Base-by-base conservation (phyloP, 2,113 vertebrate genomes). In the Baryphthengus martii region DNA sequence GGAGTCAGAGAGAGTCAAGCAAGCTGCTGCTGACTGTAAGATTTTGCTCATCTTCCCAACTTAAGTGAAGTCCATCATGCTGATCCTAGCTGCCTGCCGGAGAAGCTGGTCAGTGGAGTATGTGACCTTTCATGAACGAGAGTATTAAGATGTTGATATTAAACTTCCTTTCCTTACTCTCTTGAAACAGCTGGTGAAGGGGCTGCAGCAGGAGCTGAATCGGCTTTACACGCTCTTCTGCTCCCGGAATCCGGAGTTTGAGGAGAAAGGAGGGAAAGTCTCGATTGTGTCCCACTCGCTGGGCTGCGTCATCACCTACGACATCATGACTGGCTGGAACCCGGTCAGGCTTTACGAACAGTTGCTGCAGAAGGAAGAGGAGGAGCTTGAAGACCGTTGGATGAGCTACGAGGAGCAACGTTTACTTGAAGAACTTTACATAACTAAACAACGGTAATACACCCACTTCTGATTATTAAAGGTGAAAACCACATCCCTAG, bases 301-400 rank as follows among this genome's bases (percentile, higher is more conserved):
- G 83, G 99, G 99, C 75, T 99, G 99, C 29, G 99, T 99, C 89
- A 99, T 99, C 95, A 98, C 99, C 67, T 99, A 99, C 4, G 99
- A 99, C 97, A 99, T 99, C 97, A 99, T 99, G 98, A 99, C 98
- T 2, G 99, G 99, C 70, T 99, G 99, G 99, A 99, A 99, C 93
- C 99, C 99, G 0, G 98, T 99, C 80, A 98, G 98, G 71, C 98
- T 99, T 61, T 99, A 99, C 20, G 98, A 99, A 83, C 99, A 99
- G 90, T 58, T 98, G 90, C 98, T 99, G 76, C 98, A 99, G 82
- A 98, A 98, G 53, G 98, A 98, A 19, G 98, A 98, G 61, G 98
- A 99, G 56, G 98, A 99, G 78, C 98, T 98, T 28, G 99, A 99
- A 29, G 96, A 98, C 28, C 89, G 73, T 3, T 99, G 98, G 98